Conservation (phyloP, 1,140 invertebrate genomes). For the Leptopilina boulardi region DNA sequence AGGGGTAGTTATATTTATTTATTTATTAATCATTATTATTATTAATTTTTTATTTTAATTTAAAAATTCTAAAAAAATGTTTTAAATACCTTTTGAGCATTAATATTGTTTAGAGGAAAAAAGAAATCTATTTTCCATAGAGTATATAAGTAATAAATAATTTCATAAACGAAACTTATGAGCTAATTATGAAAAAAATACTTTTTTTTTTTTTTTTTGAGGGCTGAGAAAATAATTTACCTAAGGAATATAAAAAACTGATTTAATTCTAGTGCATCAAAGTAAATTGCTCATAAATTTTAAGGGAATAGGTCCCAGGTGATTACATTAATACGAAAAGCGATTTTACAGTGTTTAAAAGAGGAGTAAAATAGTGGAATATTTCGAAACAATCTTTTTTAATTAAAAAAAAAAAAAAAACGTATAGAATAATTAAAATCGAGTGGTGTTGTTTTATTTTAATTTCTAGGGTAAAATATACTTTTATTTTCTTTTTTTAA, state of each 20-base stretch:
- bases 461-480: background rate
- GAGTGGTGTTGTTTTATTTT: background rate
- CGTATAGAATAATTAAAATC: background rate
- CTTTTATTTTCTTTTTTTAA: background rate
- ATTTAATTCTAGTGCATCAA: conserved; percentile 13
- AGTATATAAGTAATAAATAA: no score
- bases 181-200: conserved; percentile 7
- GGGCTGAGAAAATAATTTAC: conserved; percentile 17
- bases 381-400: background rate
- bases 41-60: no score
- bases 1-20: no score
- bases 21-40: no score
- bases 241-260: conserved; percentile 14
- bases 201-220: background rate
- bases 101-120: no score
- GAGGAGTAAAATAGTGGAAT: conserved; percentile 14
- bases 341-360: conserved; percentile 12
- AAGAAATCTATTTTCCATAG: background rate
- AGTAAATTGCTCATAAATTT: conserved; percentile 15
- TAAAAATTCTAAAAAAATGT: no score
- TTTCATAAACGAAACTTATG: background rate
- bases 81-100: no score
- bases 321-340: conserved; percentile 3
- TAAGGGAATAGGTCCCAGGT: background rate
- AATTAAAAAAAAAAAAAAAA: no score